Conservation (phyloP, 2,888 invertebrate genomes). For the Dasysyrphus tricinctus region DNA sequence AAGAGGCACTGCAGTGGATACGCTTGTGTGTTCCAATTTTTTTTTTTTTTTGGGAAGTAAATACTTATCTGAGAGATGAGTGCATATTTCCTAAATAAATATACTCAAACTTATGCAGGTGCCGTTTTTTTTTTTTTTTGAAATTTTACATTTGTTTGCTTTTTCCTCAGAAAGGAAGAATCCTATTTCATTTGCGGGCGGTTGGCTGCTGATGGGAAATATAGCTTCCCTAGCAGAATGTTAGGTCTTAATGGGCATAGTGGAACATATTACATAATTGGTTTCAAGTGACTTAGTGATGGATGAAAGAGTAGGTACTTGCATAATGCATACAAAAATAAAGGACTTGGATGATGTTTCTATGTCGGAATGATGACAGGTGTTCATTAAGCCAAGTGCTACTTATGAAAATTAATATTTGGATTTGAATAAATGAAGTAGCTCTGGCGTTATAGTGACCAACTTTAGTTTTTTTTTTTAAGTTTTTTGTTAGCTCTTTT, state of each 20-base stretch:
- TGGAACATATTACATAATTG: slow-evolving; percentile 37
- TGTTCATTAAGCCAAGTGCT: background rate
- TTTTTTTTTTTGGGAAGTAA: slow-evolving; percentile 43
- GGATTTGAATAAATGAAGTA: background rate
- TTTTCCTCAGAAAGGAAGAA: slow-evolving; percentile 36
- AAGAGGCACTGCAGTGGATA: slow-evolving; percentile 29
- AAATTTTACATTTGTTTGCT: background rate
- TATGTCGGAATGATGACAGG: background rate
- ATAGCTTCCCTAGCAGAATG: slow-evolving; percentile 3
- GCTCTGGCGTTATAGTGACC: too few relatives aligned
- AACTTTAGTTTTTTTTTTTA: too few relatives aligned
- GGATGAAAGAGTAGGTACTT: slow-evolving; percentile 11
- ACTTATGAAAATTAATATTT: background rate
- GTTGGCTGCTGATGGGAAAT: background rate
- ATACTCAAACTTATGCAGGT: slow-evolving; percentile 32
- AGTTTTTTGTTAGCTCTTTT: too few relatives aligned
- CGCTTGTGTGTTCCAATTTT: slow-evolving; percentile 29
- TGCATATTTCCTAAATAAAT: slow-evolving; percentile 41
- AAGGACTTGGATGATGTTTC: background rate
- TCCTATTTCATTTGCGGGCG: slow-evolving; percentile 43
- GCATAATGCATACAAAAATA: background rate
- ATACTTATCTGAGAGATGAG: slow-evolving; percentile 47
- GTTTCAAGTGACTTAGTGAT: slow-evolving; percentile 38
- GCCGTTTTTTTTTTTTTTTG: slow-evolving; percentile 28
- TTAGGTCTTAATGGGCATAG: slow-evolving; percentile 4